Conservation (phyloP, 2,113 vertebrate genomes). For the Phrynocephalus versicolor region DNA sequence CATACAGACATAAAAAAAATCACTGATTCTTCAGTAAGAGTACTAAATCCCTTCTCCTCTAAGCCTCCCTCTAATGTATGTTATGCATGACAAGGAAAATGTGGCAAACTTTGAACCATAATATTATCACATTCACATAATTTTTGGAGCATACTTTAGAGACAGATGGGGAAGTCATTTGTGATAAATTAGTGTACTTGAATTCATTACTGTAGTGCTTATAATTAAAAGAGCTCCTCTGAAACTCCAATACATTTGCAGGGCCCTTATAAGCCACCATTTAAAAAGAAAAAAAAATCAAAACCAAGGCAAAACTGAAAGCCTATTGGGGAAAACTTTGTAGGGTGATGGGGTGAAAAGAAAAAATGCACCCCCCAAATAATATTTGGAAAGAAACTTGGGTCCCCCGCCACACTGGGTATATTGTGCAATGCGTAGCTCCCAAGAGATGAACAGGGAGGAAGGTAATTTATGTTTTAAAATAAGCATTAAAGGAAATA, state of each 20-base stretch:
- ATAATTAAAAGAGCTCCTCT: conserved; percentile 78
- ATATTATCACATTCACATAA: conserved; percentile 78
- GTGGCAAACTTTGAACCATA: conserved; percentile 70
- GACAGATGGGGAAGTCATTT: conserved; percentile 80
- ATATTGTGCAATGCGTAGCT: conserved; percentile 53
- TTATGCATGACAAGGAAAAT: conserved; percentile 55
- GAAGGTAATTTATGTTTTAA: not conserved
- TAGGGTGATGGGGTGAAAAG: conserved; percentile 13
- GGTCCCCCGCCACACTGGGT: conserved; percentile 40
- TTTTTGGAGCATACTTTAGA: conserved; percentile 80
- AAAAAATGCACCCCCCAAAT: conserved; percentile 27
- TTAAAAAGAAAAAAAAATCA: not conserved
- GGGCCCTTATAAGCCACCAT: conserved; percentile 55
- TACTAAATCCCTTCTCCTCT: too few relatives aligned
- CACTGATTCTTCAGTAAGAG: conserved; percentile 32
- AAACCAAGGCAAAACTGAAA: conserved; percentile 16
- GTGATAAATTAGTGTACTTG: conserved; percentile 81
- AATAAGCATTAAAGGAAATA: not conserved
- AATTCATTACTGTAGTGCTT: conserved; percentile 79
- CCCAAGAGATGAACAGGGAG: not conserved
- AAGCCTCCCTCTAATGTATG: conserved; percentile 45
- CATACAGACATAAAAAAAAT: too few relatives aligned
- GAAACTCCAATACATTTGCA: conserved; percentile 67
- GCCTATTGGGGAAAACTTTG: conserved; percentile 35
- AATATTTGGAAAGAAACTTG: conserved; percentile 43